Evolutionary conservation across 2,113 vertebrate species (phyloP), one percentile per base, ranked within the genome.

Genomic region (Cololabis saira): DNA sequence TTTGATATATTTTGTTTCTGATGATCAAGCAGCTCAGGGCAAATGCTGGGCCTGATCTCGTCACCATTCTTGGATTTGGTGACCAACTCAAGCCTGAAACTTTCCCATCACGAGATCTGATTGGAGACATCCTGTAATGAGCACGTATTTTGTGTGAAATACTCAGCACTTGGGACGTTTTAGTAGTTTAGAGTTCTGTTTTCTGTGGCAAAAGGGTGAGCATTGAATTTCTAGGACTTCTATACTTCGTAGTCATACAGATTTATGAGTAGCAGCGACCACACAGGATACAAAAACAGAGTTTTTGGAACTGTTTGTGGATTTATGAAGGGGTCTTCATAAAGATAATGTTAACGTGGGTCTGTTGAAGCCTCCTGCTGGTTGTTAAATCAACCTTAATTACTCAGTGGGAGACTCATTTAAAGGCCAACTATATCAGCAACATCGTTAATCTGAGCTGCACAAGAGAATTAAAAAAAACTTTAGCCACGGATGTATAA

Each of bases 91-190:
- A 12, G 2, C 21, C 5, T 44, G 6, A 30, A 66, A 58, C 49
- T 48, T 66, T 14, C 30, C 37, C 56, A 43, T 57, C n/a, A 13
- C 37, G 13, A 58, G 67, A 21, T 59, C 40, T 43, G 61, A 62
- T 62, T 7, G 12, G 52, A 71, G 52, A 16, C 6, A 18, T 48
- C 21, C 1, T 21, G 18, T 30, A 42, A 12, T 19, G 15, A 37
- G 33, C 30, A 37, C 33, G 10, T 37, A 37, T 37, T 37, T 37
- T 37, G 33, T 37, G 33, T 37, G 6, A 37, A 37, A 9, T 37
- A 37, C 6, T 37, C 5, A 9, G 33, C 33, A 11, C 33, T 37
- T 3, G 6, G 3, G 33, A 37, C 1, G 33, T 7, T 37, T 11
- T 9, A 11, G 33, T 11, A 37, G 33, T 37, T 37, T 37, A 37